Conservation (phyloP, 2,888 invertebrate genomes). For the Hirtodrosophila duncani region DNA sequence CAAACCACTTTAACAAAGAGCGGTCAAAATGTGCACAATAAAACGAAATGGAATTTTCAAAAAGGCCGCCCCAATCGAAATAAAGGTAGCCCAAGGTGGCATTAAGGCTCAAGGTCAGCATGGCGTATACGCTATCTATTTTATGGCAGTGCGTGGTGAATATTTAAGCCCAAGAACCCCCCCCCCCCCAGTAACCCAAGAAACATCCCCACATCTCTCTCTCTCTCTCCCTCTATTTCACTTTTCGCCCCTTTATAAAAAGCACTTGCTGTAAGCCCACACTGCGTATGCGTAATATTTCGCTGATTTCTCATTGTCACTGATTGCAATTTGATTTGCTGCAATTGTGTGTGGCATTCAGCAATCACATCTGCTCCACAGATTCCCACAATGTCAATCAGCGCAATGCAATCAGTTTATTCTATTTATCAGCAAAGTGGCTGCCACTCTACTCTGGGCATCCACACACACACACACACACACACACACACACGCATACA, state of each 20-base stretch:
- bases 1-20: constrained; percentile 32
- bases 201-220: background rate
- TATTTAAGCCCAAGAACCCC: too few relatives aligned
- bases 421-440: constrained; percentile 62
- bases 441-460: constrained; percentile 49
- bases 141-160: constrained; percentile 33
- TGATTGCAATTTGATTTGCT: constrained; percentile 56
- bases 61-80: constrained; percentile 19
- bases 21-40: constrained; percentile 41
- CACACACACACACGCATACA: background rate
- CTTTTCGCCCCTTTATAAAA: constrained; percentile 29
- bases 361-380: background rate
- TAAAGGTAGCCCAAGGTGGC: constrained; percentile 19
- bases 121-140: constrained; percentile 54
- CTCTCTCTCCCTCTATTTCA: constrained; percentile 13
- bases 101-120: constrained; percentile 29
- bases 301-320: constrained; percentile 27
- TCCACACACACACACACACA: constrained; percentile 4
- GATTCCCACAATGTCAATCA: constrained; percentile 50
- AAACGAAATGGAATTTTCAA: constrained; percentile 58
- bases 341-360: constrained; percentile 41
- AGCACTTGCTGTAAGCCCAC: constrained; percentile 17
- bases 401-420: constrained; percentile 57
- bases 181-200: background rate
- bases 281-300: too few relatives aligned